Conservation (phyloP, 2,888 invertebrate species). For the Polydrusus tereticollis region DNA sequence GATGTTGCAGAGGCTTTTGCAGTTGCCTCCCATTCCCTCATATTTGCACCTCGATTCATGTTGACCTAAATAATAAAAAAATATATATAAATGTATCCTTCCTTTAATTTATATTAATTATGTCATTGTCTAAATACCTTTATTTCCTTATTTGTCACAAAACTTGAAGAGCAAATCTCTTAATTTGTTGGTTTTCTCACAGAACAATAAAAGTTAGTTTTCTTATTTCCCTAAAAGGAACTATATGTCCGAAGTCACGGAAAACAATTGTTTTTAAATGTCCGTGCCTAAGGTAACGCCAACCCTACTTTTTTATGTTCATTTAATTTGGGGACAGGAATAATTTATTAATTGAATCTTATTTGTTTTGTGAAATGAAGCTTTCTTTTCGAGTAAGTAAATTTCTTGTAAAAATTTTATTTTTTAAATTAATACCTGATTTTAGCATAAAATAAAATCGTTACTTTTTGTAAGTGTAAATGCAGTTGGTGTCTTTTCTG, state of each 20-base stretch:
- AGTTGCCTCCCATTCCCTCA: constrained; percentile 82
- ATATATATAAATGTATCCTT: neutral
- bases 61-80: neutral
- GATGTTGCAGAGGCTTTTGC: constrained; percentile 84
- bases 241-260: too few relatives aligned
- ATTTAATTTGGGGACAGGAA: too few relatives aligned
- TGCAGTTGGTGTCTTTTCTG: constrained; percentile 76
- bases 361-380: neutral
- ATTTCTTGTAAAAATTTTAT: neutral
- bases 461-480: constrained; percentile 75
- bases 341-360: too few relatives aligned
- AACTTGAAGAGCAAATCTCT: too few relatives aligned
- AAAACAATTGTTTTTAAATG: too few relatives aligned
- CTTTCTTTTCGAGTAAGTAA: constrained; percentile 7
- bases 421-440: constrained; percentile 49
- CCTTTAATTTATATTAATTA: too few relatives aligned
- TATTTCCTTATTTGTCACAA: too few relatives aligned
- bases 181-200: too few relatives aligned
- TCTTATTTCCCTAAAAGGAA: too few relatives aligned
- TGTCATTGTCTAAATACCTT: too few relatives aligned
- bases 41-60: constrained; percentile 59
- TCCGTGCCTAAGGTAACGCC: too few relatives aligned
- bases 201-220: too few relatives aligned
- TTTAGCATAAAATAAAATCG: constrained; percentile 78
- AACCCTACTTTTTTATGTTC: neutral